Percentiles rank a stretch among this genome's conserved stretches.
Evolutionary conservation across 2,797 vertebrate genomes (phyloP).

Genomic region (Novumbra hubbsi): DNA sequence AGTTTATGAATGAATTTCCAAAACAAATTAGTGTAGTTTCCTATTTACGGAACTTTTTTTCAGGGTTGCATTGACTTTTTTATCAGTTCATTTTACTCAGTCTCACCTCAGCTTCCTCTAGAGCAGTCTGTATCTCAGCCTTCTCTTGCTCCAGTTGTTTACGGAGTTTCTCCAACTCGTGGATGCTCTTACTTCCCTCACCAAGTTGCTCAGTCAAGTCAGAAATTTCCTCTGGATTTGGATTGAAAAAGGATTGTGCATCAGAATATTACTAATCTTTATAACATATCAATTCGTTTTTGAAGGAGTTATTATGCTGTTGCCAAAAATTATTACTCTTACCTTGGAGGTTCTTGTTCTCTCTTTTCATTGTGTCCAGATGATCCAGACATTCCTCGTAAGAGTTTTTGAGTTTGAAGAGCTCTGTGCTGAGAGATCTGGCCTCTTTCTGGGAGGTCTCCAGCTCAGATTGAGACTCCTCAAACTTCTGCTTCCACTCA

Average conservation of each 20-base stretch:
- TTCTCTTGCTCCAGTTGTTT: slow-evolving; percentile 82
- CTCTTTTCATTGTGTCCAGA: slow-evolving; percentile 74
- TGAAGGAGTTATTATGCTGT: neutral
- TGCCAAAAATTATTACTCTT: slow-evolving; percentile 38
- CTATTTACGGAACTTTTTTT: slow-evolving; percentile 74
- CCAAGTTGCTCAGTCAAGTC: slow-evolving; percentile 86
- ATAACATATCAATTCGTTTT: too few relatives aligned
- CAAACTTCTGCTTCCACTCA: slow-evolving; percentile 87
- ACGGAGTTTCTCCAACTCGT: slow-evolving; percentile 80
- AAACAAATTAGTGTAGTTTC: slow-evolving; percentile 71
- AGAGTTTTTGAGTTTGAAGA: slow-evolving; percentile 76
- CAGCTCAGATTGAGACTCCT: slow-evolving; percentile 78
- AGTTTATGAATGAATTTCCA: neutral
- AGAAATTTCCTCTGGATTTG: slow-evolving; percentile 89
- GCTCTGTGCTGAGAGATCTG: slow-evolving; percentile 70
- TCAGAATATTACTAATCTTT: neutral
- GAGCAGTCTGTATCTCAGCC: slow-evolving; percentile 80
- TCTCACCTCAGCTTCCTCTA: slow-evolving; percentile 85
- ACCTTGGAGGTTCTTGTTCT: slow-evolving; percentile 87
- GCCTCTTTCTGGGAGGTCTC: slow-evolving; percentile 72
- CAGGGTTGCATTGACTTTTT: slow-evolving; percentile 60
- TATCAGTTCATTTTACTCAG: too few relatives aligned
- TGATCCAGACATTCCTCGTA: slow-evolving; percentile 74
- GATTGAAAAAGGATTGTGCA: slow-evolving; percentile 36
- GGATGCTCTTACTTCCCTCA: slow-evolving; percentile 72